Base-by-base conservation (phyloP, 30 jellyfish, hydroid and myxozoan genomes). In the Turritopsis rubra region DNA sequence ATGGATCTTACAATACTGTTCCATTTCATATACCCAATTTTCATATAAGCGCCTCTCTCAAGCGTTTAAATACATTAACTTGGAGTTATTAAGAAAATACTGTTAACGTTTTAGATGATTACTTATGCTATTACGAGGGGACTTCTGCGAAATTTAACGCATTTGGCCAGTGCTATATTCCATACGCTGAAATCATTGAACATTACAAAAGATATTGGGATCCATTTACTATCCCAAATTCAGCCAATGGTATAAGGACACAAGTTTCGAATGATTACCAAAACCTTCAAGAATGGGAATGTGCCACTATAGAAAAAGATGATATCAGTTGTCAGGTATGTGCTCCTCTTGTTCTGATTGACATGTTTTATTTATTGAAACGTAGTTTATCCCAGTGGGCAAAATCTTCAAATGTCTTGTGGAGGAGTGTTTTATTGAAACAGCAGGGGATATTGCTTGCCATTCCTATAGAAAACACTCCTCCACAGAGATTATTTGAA, bases 81-180 rank as follows among this genome's bases (percentile, higher is more conserved):
- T n/a, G n/a, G n/a, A n/a, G n/a, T n/a, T n/a, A n/a, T n/a, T n/a
- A n/a, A n/a, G n/a, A n/a, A n/a, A n/a, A n/a, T n/a, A n/a, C n/a
- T n/a, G n/a, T n/a, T n/a, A n/a, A n/a, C n/a, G n/a, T 68, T 19
- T 68, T 68, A 68, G 77, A 68, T 27, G 77, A 68, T n/a, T 68
- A 68, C 77, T 68, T 68, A 22, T 68, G 77, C 30, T 68, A 68
- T 22, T 68, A 68, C 8, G 77, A 68, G 19, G 77, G 77, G 19
- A 68, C 77, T 8, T 68, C 77, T 9, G 77, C 77, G 9, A 68
- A 68, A 68, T 68, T 68, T 17, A 68, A 68, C 30, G 31, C 77
- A 68, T 68, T 68, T 68, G 77, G 77, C 9, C 28, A 68, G 30
- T 68, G 77, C 77, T 23, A n/a, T 17, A 68, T 68, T 9, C 77